Percentiles rank a stretch among this genome's conserved stretches.
Conservation (phyloP, 2,113 vertebrate genomes). For the Coracopsis vasa region DNA sequence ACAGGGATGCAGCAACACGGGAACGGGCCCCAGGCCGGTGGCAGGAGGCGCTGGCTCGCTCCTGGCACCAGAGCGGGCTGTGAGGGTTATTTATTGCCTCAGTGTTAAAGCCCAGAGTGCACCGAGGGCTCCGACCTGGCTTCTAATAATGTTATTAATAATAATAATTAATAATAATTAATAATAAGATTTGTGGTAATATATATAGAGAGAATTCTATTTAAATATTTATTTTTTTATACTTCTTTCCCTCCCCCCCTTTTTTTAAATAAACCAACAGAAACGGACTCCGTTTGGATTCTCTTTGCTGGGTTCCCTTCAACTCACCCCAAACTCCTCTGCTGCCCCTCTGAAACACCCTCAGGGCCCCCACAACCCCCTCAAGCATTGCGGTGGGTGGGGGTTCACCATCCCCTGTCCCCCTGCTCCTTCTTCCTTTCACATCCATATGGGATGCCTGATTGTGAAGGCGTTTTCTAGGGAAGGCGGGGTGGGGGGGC, state of each 20-base stretch:
- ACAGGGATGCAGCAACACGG: rapidly evolving
- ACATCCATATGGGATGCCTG: not conserved
- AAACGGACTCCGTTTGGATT: not conserved
- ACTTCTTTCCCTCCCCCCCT: not conserved
- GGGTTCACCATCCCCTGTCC: not conserved
- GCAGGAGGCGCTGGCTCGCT: conserved; percentile 46
- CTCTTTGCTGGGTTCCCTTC: not conserved
- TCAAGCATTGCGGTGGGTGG: rapidly evolving
- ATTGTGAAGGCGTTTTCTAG: rapidly evolving
- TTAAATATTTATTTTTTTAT: conserved; percentile 73
- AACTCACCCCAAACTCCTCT: not conserved
- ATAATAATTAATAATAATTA: conserved; percentile 38
- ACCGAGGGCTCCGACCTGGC: not conserved
- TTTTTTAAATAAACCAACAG: conserved; percentile 35
- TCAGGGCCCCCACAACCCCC: rapidly evolving
- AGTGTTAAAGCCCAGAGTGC: not conserved
- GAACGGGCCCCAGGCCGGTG: not conserved
- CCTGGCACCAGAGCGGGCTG: not conserved
- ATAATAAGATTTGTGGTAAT: conserved; percentile 39
- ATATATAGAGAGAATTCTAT: conserved; percentile 9
- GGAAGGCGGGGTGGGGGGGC: not conserved
- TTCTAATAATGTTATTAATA: conserved; percentile 11
- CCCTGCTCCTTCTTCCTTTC: not conserved
- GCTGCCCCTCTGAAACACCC: not conserved
- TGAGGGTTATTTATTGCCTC: conserved; percentile 27